Conservation (phyloP, 2,888 invertebrate species). For the Gerris lacustris region DNA sequence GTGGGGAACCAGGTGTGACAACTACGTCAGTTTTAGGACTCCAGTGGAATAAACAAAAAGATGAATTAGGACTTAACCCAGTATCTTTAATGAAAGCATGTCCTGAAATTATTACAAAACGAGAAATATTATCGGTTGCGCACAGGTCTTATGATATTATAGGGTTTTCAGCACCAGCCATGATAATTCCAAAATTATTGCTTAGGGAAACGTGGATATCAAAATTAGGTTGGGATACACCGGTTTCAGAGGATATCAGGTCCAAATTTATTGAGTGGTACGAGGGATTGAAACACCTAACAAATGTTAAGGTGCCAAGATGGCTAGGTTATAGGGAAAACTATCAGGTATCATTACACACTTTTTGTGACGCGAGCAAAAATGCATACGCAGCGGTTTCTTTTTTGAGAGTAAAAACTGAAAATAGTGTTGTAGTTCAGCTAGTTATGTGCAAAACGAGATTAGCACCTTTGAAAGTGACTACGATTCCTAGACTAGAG, state of each 20-base stretch:
- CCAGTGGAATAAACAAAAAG: constrained; percentile 10
- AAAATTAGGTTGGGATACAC: constrained; percentile 14
- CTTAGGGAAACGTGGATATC: constrained; percentile 24
- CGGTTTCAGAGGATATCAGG: neutral
- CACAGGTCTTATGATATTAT: constrained; percentile 29
- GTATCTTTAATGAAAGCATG: neutral
- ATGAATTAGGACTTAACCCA: constrained; percentile 6
- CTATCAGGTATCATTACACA: constrained; percentile 23
- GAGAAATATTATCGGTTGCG: constrained; percentile 18
- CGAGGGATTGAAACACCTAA: constrained; percentile 2
- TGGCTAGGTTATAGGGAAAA: constrained; percentile 5
- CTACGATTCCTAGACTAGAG: constrained; percentile 33
- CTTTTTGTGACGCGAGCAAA: constrained; percentile 32
- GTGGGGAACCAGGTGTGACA: neutral
- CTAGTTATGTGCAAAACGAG: constrained; percentile 31
- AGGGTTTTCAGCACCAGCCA: constrained; percentile 27
- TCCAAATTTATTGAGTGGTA: constrained; percentile 12
- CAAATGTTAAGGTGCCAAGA: neutral
- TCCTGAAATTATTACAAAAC: constrained; percentile 10
- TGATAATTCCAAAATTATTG: constrained; percentile 28
- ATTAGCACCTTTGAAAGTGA: constrained; percentile 29
- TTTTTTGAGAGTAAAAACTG: constrained; percentile 26
- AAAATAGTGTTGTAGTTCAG: constrained; percentile 22
- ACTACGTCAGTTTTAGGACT: constrained; percentile 14
- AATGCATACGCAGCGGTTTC: constrained; percentile 31